Base-by-base conservation (phyloP, 2,797 vertebrate species). In the Nyctalus aviator region DNA sequence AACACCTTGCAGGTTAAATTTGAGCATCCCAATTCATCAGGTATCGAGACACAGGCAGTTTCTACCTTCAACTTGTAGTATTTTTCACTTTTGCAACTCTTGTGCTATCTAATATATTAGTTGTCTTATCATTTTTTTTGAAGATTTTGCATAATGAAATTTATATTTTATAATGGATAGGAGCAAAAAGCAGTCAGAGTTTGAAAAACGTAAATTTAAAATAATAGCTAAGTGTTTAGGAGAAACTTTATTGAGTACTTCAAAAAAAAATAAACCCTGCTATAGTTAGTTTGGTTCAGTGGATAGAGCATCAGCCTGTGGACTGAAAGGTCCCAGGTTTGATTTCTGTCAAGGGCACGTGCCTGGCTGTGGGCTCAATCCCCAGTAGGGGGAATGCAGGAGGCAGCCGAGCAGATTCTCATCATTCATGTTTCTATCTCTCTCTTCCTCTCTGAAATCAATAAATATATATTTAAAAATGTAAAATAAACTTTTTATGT, bases 1-100 rank as follows among this genome's bases (percentile, higher is more conserved):
- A 95, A 88, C 71, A 84, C 46, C 55, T n/a, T 37, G 88, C 55
- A 62, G 59, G 94, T 27, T 86, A 89, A 30, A 81, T 85, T 84
- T 95, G 37, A 32, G 17, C 23, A 11, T 91, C 37, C 7, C 13
- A 11, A 25, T 83, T 55, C 48, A 35, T 92, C 87, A 86, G 88
- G 71, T 78, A 81, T 10, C 23, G 27, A 95, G 50, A 68, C 25
- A 10, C 9, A 13, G 81, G 73, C 27, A 2, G 13, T 75, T 93
- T 37, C 6, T 6, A 0, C 0, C 69, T 90, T 14, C 93, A 95
- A 27, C 50, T n/a, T 17, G 9, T 1, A 50, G 0, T 68, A 75
- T 88, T 94, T 93, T 76, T 62, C 4, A 69, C 91, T 64, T 83
- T 83, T 69, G n/a, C n/a, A 92, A 59, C 48, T 27, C 17, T 48